Evolutionary conservation across 2,888 invertebrate species (phyloP), one percentile per base, ranked within the genome.

Genomic region (Eristalis tenax): DNA sequence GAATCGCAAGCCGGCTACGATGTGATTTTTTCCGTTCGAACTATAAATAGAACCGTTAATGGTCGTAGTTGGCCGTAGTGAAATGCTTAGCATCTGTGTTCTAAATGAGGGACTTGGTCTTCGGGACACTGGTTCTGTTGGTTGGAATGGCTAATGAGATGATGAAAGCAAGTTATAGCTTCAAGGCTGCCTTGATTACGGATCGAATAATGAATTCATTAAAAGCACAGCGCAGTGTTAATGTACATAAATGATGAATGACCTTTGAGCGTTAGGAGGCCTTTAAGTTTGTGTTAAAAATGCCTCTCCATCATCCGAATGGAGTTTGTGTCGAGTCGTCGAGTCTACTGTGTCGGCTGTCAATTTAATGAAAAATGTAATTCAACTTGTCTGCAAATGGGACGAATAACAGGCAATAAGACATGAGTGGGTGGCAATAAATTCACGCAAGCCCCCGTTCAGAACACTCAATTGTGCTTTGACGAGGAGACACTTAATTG

Each of bases 1-100:
- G 28, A 78, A 13, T 35, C 40, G 22, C 40, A 65, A 57, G 18
- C n/a, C 68, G 15, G 35, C 23, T 61, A 26, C 35, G 43, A 15
- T 57, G 73, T 61, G 38, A 61, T 43, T 8, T 32, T 32, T 32
- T 10, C 32, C 32, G 69, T 50, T 61, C n/a, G 23, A 15, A 18
- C 13, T 73, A 73, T 68, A 61, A 73, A 80, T 80, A 73, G 61
- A 43, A 26, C 26, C 26, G 13, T 13, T 59, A 59, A 59, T 59
- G 26, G 23, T 15, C 15, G 13, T 23, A 59, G 59, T 23, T 1
- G 26, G 26, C 15, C 59, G 15, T 6, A 59, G 26, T 59, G 59
- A 59, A 59, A 15, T 59, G 15, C 8, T 2, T 26, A 26, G 59
- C 23, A 26, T 23, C 23, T 59, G 59, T 23, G 26, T 26, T 23